Conservation (phyloP, 2,797 vertebrate species). For the Vipera ursinii region DNA sequence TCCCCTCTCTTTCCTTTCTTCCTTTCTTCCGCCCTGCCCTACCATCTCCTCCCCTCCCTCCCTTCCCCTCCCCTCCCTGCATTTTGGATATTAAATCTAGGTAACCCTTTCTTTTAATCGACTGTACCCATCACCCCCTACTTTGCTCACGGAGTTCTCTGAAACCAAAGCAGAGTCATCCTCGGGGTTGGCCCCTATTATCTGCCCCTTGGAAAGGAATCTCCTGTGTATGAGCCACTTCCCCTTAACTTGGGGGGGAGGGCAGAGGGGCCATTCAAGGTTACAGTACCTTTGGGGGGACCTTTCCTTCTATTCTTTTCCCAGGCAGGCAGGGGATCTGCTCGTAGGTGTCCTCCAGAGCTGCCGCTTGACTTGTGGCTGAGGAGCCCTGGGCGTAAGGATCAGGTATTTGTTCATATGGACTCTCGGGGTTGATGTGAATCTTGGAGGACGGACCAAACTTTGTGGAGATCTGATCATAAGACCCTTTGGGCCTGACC, state of each 20-base stretch:
- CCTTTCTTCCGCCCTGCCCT: too few species aligned
- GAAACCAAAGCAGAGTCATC: not conserved
- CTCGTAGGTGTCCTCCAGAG: constrained; percentile 39
- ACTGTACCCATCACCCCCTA: not conserved
- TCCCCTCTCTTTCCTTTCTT: too few species aligned
- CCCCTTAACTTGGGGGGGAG: not conserved
- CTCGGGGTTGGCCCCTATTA: not conserved
- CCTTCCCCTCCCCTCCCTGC: not conserved
- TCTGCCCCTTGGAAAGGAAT: not conserved
- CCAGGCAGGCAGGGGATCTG: constrained; percentile 27
- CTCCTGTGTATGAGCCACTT: not conserved
- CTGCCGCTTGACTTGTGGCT: not conserved
- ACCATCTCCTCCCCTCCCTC: not conserved
- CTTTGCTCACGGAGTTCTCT: not conserved
- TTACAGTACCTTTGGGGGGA: constrained; percentile 72
- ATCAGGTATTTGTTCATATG: constrained; percentile 65
- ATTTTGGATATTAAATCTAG: not conserved
- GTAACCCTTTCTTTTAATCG: not conserved
- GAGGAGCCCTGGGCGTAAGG: constrained; percentile 49
- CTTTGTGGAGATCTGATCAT: constrained; percentile 7
- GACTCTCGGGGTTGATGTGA: constrained; percentile 8
- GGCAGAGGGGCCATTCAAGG: not conserved
- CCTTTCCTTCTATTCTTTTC: constrained; percentile 13
- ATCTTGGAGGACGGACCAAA: not conserved
- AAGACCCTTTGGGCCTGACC: constrained; percentile 29